Evolutionary conservation across 92 coral and sea anemone genomes (phyloP).

Genomic region (Palythoa grandis): DNA sequence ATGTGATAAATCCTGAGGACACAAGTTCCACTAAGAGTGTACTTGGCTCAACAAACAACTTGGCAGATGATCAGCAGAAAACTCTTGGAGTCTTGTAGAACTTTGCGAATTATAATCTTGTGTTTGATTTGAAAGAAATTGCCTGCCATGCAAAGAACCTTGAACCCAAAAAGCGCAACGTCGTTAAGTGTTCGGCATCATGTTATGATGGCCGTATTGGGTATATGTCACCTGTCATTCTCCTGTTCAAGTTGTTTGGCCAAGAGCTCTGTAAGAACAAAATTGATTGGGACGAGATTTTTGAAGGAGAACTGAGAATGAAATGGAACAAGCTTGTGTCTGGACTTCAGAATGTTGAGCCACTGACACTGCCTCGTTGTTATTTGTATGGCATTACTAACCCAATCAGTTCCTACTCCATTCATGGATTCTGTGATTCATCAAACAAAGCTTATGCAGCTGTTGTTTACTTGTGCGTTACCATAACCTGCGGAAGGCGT

Average conservation of each 20-base stretch:
- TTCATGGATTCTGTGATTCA: constrained; percentile 57
- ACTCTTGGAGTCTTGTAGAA: constrained; percentile 54
- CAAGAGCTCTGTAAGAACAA: constrained; percentile 50
- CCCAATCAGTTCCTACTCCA: constrained; percentile 31
- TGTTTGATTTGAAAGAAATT: constrained; percentile 44
- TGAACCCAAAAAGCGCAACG: constrained; percentile 38
- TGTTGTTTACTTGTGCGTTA: constrained; percentile 50
- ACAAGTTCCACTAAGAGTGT: constrained; percentile 34
- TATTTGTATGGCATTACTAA: constrained; percentile 31
- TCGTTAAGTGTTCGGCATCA: constrained; percentile 43
- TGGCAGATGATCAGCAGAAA: constrained; percentile 21
- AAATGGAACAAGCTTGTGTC: constrained; percentile 43
- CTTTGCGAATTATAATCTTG: constrained; percentile 38
- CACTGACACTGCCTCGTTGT: constrained; percentile 44
- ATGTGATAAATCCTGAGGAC: constrained; percentile 33
- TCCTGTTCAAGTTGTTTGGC: constrained; percentile 48
- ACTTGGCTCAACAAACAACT: constrained; percentile 17
- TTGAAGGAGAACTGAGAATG: constrained; percentile 41
- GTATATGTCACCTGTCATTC: constrained; percentile 44
- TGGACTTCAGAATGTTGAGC: constrained; percentile 30
- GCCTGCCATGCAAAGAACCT: constrained; percentile 14
- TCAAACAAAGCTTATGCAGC: constrained; percentile 54
- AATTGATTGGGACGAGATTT: constrained; percentile 51
- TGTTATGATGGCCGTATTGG: constrained; percentile 59
- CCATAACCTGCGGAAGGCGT: constrained; percentile 40